Evolutionary conservation across 2,113 vertebrate species (phyloP), one percentile per base, ranked within the genome.

Genomic region (Hippocampus barbouri): DNA sequence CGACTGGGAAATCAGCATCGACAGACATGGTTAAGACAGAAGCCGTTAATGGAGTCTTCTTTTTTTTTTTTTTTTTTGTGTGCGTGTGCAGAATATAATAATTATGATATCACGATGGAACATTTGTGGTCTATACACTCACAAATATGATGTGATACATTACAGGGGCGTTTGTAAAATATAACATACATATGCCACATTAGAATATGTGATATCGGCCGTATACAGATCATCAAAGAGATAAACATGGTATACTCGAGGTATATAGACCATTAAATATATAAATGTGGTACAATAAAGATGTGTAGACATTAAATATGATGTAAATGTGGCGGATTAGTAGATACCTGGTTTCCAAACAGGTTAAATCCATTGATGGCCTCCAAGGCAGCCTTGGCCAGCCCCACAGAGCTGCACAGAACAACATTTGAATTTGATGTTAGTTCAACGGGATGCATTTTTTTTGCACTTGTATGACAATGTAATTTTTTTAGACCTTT

Each of bases 291-390:
- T 3, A 56, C 21, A 27, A 1, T 25, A 27, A 5, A 25, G 4
- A 23, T 57, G 3, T 25, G 10, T 25, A 57, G 10, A 12, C 2
- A 59, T 10, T 3, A 59, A 27, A 59, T 43, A 43, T 43, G 41
- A 43, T 12, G 34, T 7, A 38, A 38, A 38, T 38, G 1, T 38
- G 34, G 34, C 1, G 6, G 34, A 38, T 38, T 27, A 16, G 23
- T 25, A 5, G 15, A 80, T 80, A 98, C 97, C 97, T 99, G 97
- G 77, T 96, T 98, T 91, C 97, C 97, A 87, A 98, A 99, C 74
- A 99, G 94, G 90, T 98, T 98, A 92, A 99, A 98, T 87, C 96
- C 97, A 80, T 96, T 98, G 91, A 99, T 96, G 83, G 97, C 96
- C 91, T 99, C 97, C 66, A 99, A 89, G 61, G 96, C 97, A 72